These are phyloP conservation scores for Calephelis nemesis DNA, from an alignment of 1,140 invertebrate genomes.

Conservation along the genomic window DNA sequence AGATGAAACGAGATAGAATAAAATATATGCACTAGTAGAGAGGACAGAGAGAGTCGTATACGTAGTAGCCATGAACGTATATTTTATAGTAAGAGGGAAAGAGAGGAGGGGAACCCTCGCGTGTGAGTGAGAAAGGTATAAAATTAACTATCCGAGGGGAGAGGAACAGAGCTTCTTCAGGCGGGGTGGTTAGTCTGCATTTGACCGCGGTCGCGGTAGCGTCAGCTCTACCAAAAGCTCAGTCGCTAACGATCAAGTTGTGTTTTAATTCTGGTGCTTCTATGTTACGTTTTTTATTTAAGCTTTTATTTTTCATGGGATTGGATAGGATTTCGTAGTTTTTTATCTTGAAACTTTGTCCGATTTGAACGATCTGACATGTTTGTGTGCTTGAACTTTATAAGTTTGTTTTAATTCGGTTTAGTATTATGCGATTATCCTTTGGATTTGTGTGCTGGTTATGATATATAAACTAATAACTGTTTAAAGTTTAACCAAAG, in stretches of 20 bases:
- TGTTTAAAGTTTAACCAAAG: constrained; percentile 65
- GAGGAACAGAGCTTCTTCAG: constrained; percentile 73
- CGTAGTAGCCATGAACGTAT: constrained; percentile 65
- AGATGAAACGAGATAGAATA: constrained; percentile 79
- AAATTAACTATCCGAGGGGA: constrained; percentile 77
- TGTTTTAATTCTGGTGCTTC: constrained; percentile 59
- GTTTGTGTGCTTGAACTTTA: constrained; percentile 30
- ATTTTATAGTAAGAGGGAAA: constrained; percentile 52
- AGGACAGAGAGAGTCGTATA: constrained; percentile 72
- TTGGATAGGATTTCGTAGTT: constrained; percentile 29
- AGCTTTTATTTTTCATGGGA: constrained; percentile 35
- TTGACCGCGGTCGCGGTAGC: constrained; percentile 63
- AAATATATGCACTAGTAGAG: constrained; percentile 78
- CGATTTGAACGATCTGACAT: background rate
- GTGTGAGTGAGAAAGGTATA: constrained; percentile 57
- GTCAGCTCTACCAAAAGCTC: constrained; percentile 44
- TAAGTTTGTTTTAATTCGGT: constrained; percentile 30
- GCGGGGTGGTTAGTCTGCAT: constrained; percentile 77
- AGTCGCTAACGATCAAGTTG: constrained; percentile 63
- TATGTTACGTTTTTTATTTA: constrained; percentile 33
- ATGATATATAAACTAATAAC: constrained; percentile 48
- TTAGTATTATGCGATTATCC: constrained; percentile 47
- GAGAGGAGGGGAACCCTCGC: constrained; percentile 60
- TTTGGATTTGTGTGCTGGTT: constrained; percentile 60
- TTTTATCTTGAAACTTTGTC: constrained; percentile 19